Base-by-base conservation (phyloP, 2,797 vertebrate genomes). In the Sebastolobus altivelis region DNA sequence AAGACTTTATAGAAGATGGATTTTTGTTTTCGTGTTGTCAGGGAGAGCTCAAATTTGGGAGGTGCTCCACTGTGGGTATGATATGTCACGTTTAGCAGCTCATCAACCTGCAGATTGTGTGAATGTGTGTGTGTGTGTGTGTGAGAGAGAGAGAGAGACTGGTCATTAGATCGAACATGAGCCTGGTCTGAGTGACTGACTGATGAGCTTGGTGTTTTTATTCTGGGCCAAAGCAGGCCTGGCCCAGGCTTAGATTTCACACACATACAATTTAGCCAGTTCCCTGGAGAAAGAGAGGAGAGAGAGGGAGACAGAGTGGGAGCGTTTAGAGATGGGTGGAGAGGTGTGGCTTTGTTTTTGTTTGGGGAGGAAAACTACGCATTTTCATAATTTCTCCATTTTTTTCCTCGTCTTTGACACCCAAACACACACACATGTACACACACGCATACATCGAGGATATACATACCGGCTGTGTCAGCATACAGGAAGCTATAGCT, bases 401-500 rank as follows among this genome's bases (percentile, higher is more conserved):
- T 49, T 49, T 55, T 76, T 66, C 65, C 14, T 68, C 49, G n/a
- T 66, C 37, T 52, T 54, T 71, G 6, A 66, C 56, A 65, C 52
- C 65, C 10, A 68, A 10, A 61, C 8, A 62, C 54, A 68, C 40
- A 68, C 38, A 58, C n/a, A 43, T 38, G 33, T 31, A 75, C 35
- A 65, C 13, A 18, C 46, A 59, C 60, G 69, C 25, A 73, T 5
- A 37, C 52, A 56, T 16, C 29, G 27, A 67, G 60, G 38, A 63
- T 69, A 65, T 77, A 49, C 70, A 79, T 70, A 82, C n/a, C 75
- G 72, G 63, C 82, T 68, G 33, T 63, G 89, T 94, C 91, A 93
- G 93, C 89, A 90, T 81, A 90, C 90, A 88, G 91, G 87, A 93
- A 91, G 72, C 81, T 67, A 81, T 72, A 72, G 74, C 74, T 79